Conservation (phyloP, 2,113 vertebrate genomes). For the Serinus canaria region DNA sequence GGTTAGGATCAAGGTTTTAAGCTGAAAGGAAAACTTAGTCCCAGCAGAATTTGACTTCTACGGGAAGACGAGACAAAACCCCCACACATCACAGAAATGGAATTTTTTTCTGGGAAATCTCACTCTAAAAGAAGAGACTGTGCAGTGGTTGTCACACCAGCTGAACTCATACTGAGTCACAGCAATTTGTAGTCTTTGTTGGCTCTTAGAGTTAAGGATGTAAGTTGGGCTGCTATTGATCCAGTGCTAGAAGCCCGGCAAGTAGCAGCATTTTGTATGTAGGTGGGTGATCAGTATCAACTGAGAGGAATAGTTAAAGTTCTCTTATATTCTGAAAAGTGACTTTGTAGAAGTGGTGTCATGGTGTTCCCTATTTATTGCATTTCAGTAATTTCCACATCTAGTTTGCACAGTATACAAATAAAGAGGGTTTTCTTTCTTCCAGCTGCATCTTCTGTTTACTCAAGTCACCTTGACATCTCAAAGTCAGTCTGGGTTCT, state of each 20-base stretch:
- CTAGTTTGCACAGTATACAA: conserved; percentile 20
- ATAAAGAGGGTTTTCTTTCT: not conserved
- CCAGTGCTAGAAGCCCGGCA: conserved; percentile 32
- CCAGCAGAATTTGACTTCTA: not conserved
- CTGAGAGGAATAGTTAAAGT: conserved; percentile 42
- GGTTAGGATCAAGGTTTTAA: not conserved
- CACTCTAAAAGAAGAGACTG: conserved; percentile 17
- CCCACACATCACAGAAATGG: not conserved
- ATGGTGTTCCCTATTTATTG: conserved; percentile 24
- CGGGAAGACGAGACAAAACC: not conserved
- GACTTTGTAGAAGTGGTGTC: conserved; percentile 44
- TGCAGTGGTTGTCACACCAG: conserved; percentile 7
- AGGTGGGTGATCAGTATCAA: conserved; percentile 54
- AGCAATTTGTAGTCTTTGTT: conserved; percentile 58
- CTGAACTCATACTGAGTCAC: conserved; percentile 44
- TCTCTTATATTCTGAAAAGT: conserved; percentile 44
- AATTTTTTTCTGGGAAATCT: conserved; percentile 28
- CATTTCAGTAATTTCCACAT: conserved; percentile 28
- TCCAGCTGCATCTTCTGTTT: not conserved
- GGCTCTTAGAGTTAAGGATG: conserved; percentile 48
- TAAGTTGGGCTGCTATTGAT: conserved; percentile 49
- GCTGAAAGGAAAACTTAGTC: not conserved
- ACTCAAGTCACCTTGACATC: not conserved
- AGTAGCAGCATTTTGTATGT: not conserved
- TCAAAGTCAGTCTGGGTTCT: not conserved